Percentiles rank a stretch among this genome's conserved stretches.
These are phyloP conservation scores for Bergia puertoricense DNA, from an alignment of 92 coral and sea anemone genomes.

Conservation along the genomic window DNA sequence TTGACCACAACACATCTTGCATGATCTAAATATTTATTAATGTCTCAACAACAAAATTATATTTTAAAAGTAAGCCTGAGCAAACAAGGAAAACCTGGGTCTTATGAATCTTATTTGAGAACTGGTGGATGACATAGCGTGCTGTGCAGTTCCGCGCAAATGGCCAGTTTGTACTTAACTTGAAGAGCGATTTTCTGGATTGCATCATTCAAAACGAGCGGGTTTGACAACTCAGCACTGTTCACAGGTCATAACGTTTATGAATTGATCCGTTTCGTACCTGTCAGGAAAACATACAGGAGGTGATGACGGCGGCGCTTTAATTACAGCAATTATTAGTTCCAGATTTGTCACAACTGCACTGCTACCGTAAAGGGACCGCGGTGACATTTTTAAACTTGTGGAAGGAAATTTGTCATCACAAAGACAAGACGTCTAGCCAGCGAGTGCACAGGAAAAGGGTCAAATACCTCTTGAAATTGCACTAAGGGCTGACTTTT, in stretches of 20 bases:
- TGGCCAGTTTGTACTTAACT: no score
- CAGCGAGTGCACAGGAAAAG: slow-evolving; percentile 24
- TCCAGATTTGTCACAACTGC: slow-evolving; percentile 47
- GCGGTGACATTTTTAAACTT: slow-evolving; percentile 31
- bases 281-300: not conserved
- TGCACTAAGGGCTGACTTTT: not conserved
- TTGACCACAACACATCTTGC: no score
- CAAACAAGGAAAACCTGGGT: no score
- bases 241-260: slow-evolving; percentile 20
- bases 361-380: slow-evolving; percentile 56
- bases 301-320: slow-evolving; percentile 31
- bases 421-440: slow-evolving; percentile 21
- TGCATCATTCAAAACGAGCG: not conserved
- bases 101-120: no score
- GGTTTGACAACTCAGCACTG: slow-evolving; percentile 35
- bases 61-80: no score
- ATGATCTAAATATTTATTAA: no score
- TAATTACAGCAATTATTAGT: slow-evolving; percentile 42
- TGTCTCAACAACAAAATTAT: no score
- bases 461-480: slow-evolving; percentile 10
- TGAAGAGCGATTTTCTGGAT: not conserved
- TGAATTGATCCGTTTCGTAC: slow-evolving; percentile 37
- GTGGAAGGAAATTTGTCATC: slow-evolving; percentile 47
- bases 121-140: no score
- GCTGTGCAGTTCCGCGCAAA: no score